phyloP scores from a whole-genome alignment of 1,140 invertebrate species.

The Rhizoglyphus robini region DNA sequence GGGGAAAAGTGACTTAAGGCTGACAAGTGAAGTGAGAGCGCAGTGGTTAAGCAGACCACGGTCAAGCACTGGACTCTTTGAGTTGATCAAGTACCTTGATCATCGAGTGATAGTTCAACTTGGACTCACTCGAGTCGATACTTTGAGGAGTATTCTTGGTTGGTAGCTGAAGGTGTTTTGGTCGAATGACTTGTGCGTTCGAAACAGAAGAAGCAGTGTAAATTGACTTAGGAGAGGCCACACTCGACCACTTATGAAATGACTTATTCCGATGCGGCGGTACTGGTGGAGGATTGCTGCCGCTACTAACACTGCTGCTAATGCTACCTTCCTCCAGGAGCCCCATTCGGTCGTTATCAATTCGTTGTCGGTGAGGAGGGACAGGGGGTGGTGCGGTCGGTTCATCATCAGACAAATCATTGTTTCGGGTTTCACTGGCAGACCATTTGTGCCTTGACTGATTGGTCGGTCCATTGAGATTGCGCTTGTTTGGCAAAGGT shows the following conservation, averaged over 20 bases:
- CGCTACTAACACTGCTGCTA: neutral
- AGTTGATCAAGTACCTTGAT: constrained; percentile 95
- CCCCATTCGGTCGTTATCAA: too few species aligned
- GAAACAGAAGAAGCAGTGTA: neutral
- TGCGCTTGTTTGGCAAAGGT: neutral
- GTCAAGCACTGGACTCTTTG: constrained; percentile 58
- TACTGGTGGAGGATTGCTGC: constrained; percentile 16
- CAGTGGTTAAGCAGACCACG: too few species aligned
- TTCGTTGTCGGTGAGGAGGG: neutral
- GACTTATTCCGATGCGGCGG: constrained; percentile 18
- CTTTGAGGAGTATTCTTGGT: neutral
- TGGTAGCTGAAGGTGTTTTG: neutral
- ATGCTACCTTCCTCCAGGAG: neutral
- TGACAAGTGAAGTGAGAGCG: too few species aligned
- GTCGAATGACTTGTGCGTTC: neutral
- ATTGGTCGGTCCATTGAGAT: neutral
- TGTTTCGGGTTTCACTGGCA: neutral
- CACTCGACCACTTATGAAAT: neutral
- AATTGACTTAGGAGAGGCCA: too few species aligned
- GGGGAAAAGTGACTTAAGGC: neutral
- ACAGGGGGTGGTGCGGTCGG: neutral
- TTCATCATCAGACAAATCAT: too few species aligned
- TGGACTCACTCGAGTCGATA: neutral
- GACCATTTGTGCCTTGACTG: neutral
- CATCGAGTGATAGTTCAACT: constrained; percentile 88